A percentile compares a stretch with the other conserved stretches of the same genome.
Evolutionary conservation across 2,888 invertebrate species (phyloP).

Genomic region (Epiblema foenella): DNA sequence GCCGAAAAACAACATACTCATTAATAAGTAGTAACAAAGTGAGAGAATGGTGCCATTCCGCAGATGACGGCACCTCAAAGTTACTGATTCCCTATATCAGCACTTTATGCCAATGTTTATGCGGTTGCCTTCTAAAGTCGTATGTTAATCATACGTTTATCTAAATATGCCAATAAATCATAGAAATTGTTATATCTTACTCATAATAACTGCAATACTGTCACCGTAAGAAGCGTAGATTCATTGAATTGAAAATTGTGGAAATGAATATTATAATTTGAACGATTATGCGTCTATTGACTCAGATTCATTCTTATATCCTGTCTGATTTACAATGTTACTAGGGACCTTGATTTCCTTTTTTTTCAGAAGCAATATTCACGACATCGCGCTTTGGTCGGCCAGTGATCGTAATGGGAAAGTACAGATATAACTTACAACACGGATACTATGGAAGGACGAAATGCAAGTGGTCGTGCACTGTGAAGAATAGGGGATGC

Average conservation of each 20-base stretch:
- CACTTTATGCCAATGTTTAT: neutral
- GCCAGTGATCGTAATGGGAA: constrained; percentile 20
- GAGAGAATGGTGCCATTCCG: neutral
- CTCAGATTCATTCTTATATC: neutral
- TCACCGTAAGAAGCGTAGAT: neutral
- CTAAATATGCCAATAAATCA: too few species aligned
- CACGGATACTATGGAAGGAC: constrained; percentile 11
- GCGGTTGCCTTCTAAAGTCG: neutral
- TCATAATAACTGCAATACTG: too few species aligned
- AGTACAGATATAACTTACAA: constrained; percentile 25
- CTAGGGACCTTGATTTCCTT: neutral
- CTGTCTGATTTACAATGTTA: neutral
- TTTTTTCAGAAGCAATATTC: constrained; percentile 10
- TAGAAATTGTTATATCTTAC: too few species aligned
- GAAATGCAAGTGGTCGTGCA: constrained; percentile 40
- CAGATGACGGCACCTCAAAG: neutral
- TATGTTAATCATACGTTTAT: neutral
- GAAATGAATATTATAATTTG: neutral
- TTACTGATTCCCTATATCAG: too few species aligned
- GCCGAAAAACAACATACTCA: constrained; percentile 16
- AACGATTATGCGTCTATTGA: neutral
- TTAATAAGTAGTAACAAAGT: neutral
- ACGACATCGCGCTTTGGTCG: constrained; percentile 24
- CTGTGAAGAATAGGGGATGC: constrained; percentile 41
- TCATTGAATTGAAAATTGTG: neutral